Evolutionary conservation across 2,113 vertebrate genomes (phyloP).

Genomic region (Catharus minimus): DNA sequence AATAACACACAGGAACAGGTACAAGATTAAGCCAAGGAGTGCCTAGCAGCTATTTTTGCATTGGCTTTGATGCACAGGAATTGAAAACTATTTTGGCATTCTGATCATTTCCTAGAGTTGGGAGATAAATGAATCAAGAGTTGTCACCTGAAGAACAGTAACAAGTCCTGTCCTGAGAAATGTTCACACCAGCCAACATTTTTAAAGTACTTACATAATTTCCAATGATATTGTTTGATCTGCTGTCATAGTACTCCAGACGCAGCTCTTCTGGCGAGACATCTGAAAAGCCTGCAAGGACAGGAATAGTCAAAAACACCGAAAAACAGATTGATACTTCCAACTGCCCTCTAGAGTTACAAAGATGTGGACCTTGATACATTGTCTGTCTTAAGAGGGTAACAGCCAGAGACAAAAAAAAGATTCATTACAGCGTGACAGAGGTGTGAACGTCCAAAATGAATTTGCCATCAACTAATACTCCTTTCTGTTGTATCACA

Average conservation of each 20-base stretch:
- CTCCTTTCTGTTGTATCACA: background rate
- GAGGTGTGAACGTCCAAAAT: background rate
- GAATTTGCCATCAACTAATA: background rate
- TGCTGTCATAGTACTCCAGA: constrained; percentile 84
- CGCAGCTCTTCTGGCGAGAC: constrained; percentile 90
- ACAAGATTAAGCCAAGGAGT: background rate
- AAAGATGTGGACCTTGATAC: background rate
- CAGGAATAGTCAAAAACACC: constrained; percentile 36
- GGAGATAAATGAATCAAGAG: background rate
- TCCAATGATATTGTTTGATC: constrained; percentile 79
- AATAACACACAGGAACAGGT: background rate
- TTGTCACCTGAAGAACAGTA: background rate
- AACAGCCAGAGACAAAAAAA: background rate
- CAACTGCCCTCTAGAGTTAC: background rate
- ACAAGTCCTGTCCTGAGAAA: background rate
- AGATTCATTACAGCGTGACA: background rate
- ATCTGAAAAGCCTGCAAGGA: constrained; percentile 85
- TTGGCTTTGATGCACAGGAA: background rate
- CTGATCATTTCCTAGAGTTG: background rate
- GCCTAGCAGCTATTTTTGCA: background rate
- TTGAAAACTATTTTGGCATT: background rate
- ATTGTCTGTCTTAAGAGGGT: background rate
- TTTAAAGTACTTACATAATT: constrained; percentile 81
- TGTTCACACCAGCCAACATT: background rate
- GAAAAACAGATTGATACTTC: background rate